phyloP scores from a whole-genome alignment of 2,888 invertebrate genomes.

The Andrena marginata region DNA sequence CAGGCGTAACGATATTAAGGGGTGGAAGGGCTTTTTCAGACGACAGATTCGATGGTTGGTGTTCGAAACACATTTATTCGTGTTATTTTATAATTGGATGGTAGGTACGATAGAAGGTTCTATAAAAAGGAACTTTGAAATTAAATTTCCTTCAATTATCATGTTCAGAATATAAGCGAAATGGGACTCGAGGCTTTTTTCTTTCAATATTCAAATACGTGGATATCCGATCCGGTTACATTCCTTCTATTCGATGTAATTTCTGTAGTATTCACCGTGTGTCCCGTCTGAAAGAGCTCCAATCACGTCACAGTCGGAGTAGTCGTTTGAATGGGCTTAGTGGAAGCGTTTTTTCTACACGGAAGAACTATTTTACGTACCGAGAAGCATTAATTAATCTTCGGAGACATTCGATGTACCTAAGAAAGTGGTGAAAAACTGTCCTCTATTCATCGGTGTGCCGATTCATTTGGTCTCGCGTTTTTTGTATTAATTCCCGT shows the following conservation, averaged over 20 bases:
- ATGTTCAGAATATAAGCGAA: too few relatives aligned
- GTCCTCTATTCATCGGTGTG: constrained; percentile 23
- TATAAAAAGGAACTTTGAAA: too few relatives aligned
- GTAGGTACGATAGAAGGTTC: too few relatives aligned
- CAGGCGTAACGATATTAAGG: constrained; percentile 1
- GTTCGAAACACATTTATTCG: not conserved
- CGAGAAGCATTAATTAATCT: constrained; percentile 13
- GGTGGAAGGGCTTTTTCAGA: not conserved
- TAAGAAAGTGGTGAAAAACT: not conserved
- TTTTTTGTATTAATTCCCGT: constrained; percentile 37
- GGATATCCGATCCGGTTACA: too few relatives aligned
- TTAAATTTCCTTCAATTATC: too few relatives aligned
- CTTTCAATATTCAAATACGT: too few relatives aligned
- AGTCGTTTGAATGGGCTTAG: constrained; percentile 24
- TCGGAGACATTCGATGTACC: constrained; percentile 24
- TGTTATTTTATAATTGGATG: too few relatives aligned
- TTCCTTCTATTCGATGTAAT: not conserved
- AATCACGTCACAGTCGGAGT: constrained; percentile 41
- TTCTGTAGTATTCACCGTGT: not conserved
- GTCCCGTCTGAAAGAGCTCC: not conserved
- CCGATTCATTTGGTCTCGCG: constrained; percentile 18
- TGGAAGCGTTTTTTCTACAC: constrained; percentile 25
- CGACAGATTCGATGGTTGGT: not conserved
- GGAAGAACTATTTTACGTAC: constrained; percentile 16
- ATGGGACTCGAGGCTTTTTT: too few relatives aligned